Base-by-base conservation (phyloP, 1,140 invertebrate species). In the Bombus polaris region DNA sequence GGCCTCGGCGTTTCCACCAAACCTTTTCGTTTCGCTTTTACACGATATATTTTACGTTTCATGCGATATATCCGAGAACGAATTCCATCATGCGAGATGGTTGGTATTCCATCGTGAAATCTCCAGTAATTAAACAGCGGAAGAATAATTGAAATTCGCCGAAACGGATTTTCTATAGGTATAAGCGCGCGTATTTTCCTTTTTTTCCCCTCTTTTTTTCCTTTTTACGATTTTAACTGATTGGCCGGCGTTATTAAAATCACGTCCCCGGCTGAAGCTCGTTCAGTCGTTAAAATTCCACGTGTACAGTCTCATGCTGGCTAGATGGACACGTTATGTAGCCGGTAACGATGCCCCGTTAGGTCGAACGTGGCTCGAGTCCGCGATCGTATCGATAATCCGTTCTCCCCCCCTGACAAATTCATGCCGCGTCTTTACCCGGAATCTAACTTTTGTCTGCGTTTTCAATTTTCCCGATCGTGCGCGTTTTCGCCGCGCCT, bases 311-410 rank as follows among this genome's bases (percentile, higher is more conserved):
- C 22, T 22, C 25, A 32, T 73, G 3, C 3, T n/a, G 53, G 10
- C 47, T 74, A 32, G 80, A 81, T 47, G 80, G 70, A 81, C 80
- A 74, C 70, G 80, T 81, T 73, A 80, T 12, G 42, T 47, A 70
- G 65, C 62, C 65, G 42, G 42, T 80, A 81, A 81, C 80, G 70
- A 81, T 65, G 3, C 53, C 39, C 68, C 39, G 57, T 81, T 74
- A 81, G 70, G 37, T 74, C 53, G 53, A 28, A 81, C 80, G 70
- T 81, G 80, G 80, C 53, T 18, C 70, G 80, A 74, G 72, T 81
- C 53, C 53, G 13, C 80, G 80, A 81, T 81, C 71, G 65, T 62
- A 74, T 59, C 80, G 70, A 81, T 74, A 74, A 74, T 81, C 35
- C 47, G 53, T 72, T 13, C 37, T 32, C 53, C n/a, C 32, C 32